phyloP scores from a whole-genome alignment of 2,113 vertebrate genomes.

The Sinocyclocheilus anophthalmus region DNA sequence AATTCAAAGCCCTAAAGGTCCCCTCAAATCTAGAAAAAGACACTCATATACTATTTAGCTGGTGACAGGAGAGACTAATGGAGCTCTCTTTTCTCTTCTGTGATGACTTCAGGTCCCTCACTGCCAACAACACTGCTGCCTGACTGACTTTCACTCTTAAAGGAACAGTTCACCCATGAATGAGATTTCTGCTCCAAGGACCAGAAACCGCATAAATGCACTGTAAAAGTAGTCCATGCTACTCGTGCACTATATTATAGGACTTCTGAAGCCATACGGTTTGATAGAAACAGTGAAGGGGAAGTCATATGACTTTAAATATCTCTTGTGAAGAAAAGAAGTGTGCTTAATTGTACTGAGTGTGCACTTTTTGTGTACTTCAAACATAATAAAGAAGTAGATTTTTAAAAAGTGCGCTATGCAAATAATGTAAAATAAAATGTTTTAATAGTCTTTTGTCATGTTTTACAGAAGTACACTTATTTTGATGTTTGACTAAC shows the following conservation, averaged over 20 bases:
- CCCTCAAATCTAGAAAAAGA: constrained; percentile 35
- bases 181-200: not conserved
- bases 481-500: no score
- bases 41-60: constrained; percentile 31
- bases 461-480: no score
- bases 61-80: constrained; percentile 33
- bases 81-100: constrained; percentile 37
- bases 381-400: no score
- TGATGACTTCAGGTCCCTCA: not conserved
- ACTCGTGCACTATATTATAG: not conserved
- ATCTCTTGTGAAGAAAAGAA: not conserved
- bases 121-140: not conserved
- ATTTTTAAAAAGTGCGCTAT: no score
- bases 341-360: not conserved
- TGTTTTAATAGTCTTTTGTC: no score
- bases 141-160: not conserved
- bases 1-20: constrained; percentile 9
- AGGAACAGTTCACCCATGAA: not conserved
- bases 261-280: not conserved
- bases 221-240: not conserved
- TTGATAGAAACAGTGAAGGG: not conserved
- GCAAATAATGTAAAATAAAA: no score
- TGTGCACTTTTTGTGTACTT: no score
- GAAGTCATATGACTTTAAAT: no score
- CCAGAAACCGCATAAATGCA: not conserved